Evolutionary conservation across 1,140 invertebrate species (phyloP), one percentile per base, ranked within the genome.

Genomic region (Brachionus asplanchnoidis): DNA sequence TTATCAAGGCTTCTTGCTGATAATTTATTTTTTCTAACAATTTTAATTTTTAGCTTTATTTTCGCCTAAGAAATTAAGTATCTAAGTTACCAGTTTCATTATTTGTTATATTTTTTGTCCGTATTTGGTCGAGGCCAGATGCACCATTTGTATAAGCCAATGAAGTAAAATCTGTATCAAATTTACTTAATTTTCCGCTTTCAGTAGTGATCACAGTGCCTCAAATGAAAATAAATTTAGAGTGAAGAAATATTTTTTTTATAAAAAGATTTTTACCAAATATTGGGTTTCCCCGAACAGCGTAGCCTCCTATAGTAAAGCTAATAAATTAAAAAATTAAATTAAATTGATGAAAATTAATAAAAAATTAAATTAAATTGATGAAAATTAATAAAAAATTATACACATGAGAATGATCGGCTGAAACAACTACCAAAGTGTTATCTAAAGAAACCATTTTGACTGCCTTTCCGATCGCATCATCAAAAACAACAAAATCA

Each of bases 391-490:
- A 14, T n/a, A 36, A 32, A 23, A 20, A 44, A 42, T 44, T 3
- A 50, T 50, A 88, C 7, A 87, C 88, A 86, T 92, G 91, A 0
- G 90, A 92, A 88, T 97, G 95, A 90, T 97, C 96, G 79, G 94
- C 94, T 0, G 95, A 97, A 5, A 97, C 95, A n/a, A 97, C 92
- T 0, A 97, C 91, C 4, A 97, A 89, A 0, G 95, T 97, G 65
- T 96, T 93, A 17, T 85, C 17, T 23, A 46, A 17, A 6, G 50
- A 68, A 60, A 28, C 8, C 36, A 66, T 73, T 6, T 75, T 26
- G 2, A 85, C 5, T 28, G 84, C 84, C 23, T 50, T 23, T 56
- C 36, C 73, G 28, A 85, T 79, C 0, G 94, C 93, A 46, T 94
- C 92, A 65, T 95, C 94, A 79, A 98, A 92, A 14, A 92, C 92